A percentile compares a stretch with the other conserved stretches of the same genome.
Conservation (phyloP, 2,113 vertebrate genomes). For the Vireo altiloquus region DNA sequence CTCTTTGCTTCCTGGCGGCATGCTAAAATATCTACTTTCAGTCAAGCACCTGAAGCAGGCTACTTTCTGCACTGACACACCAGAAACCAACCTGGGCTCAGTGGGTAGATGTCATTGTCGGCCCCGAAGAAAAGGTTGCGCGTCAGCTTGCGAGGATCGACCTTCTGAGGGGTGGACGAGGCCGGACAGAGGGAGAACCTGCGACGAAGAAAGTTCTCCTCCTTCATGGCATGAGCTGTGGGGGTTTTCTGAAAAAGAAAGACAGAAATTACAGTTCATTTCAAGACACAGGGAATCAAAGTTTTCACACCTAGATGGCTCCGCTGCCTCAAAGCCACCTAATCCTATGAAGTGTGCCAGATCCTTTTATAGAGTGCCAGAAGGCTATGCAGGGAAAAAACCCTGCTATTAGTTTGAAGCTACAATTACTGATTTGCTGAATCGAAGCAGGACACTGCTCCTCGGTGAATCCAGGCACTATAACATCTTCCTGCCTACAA, state of each 20-base stretch:
- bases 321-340: not conserved
- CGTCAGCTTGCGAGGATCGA: constrained; percentile 81
- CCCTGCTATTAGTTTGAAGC: not conserved
- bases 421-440: not conserved
- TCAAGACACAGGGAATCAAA: not conserved
- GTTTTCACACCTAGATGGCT: constrained; percentile 16
- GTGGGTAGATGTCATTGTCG: constrained; percentile 82
- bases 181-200: constrained; percentile 89
- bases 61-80: not conserved
- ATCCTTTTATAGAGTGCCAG: not conserved
- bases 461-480: not conserved
- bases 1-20: not conserved
- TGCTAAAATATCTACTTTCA: not conserved
- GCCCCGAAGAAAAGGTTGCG: constrained; percentile 85
- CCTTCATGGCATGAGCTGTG: constrained; percentile 88
- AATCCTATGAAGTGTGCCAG: not conserved
- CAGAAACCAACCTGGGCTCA: constrained; percentile 81
- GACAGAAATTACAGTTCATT: not conserved
- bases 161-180: constrained; percentile 84
- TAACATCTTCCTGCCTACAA: not conserved
- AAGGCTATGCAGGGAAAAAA: not conserved
- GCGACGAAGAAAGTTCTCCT: constrained; percentile 89
- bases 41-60: not conserved
- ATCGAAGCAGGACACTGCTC: not conserved
- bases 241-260: constrained; percentile 77